Conservation (phyloP, 2,888 invertebrate genomes). For the Nomada ruficornis region DNA sequence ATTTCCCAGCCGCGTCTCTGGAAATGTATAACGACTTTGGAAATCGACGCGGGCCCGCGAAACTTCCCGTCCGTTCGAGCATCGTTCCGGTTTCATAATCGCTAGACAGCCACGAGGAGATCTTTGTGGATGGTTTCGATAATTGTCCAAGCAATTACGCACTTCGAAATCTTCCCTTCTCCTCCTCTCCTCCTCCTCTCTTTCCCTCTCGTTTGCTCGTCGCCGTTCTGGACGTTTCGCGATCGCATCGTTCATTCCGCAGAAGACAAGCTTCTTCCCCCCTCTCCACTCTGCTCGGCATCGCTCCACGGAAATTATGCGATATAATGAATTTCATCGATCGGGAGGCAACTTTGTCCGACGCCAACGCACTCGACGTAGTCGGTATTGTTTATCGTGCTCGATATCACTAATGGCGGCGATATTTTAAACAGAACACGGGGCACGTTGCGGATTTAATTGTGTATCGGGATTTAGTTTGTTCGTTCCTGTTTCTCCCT, state of each 20-base stretch:
- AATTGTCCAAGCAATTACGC: constrained; percentile 45
- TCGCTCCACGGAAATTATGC: constrained; percentile 15
- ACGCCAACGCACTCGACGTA: constrained; percentile 2
- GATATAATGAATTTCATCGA: constrained; percentile 45
- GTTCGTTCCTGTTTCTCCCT: not conserved
- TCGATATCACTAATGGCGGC: constrained; percentile 32
- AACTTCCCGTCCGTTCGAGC: constrained; percentile 29
- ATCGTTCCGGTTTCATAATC: constrained; percentile 34
- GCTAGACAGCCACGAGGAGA: constrained; percentile 8
- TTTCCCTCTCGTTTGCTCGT: not conserved
- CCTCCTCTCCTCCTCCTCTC: not conserved
- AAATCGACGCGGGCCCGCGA: constrained; percentile 39
- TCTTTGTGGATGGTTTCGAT: constrained; percentile 18
- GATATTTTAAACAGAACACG: constrained; percentile 17
- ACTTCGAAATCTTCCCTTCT: constrained; percentile 13
- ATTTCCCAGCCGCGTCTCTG: constrained; percentile 39
- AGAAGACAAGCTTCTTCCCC: not conserved
- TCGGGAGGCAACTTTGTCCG: constrained; percentile 27
- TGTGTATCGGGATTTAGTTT: not conserved
- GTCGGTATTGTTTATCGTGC: constrained; percentile 25
- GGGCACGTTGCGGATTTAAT: constrained; percentile 5
- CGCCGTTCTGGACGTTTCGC: not conserved
- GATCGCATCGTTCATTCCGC: not conserved
- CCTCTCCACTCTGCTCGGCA: not conserved
- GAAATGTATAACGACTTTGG: constrained; percentile 43